Base-by-base conservation (phyloP, 2,113 vertebrate species). In the Rallus limicola region DNA sequence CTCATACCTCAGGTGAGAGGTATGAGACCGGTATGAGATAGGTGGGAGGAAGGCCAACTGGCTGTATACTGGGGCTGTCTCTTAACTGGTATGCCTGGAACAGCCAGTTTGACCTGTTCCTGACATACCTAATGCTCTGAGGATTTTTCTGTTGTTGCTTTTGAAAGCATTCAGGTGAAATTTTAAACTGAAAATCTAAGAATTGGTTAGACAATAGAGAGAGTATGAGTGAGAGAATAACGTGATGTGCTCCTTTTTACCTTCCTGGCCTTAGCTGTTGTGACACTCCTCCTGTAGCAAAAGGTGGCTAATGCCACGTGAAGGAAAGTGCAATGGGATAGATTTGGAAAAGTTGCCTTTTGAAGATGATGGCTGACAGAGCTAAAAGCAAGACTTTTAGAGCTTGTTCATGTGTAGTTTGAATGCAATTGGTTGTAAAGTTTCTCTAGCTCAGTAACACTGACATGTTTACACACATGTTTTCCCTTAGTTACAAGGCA, bases 401-500 rank as follows among this genome's bases (percentile, higher is more conserved):
- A 64, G 20, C 23, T 44, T 10, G 3, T 53, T 82, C 6, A 11
- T 7, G 4, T 64, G 21, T 34, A 16, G 19, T 70, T 64, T 48
- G 86, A 92, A 80, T 70, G 60, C 48, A 42, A 21, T 46, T 92
- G 65, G 13, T 74, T 88, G 55, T 67, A 7, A 84, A 81, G 40
- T 63, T 58, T 52, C 11, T 13, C 25, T 25, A 20, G n/a, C 69
- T 94, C 44, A 62, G 0, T 59, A 80, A 58, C 18, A 31, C 53
- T 81, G 76, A 82, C 55, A 0, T 33, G 10, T 60, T 84, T 64
- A 29, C 31, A 6, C 34, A 1, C 25, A 3, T 79, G 21, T 91
- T 55, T 95, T 90, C 72, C 77, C 72, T n/a, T 86, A 99, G 99
- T 95, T 99, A 48, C 99, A 99, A 96, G 99, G 99, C 31, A 99